Evolutionary conservation across 2,888 invertebrate genomes (phyloP).

Genomic region (Sclerodermus sp.): DNA sequence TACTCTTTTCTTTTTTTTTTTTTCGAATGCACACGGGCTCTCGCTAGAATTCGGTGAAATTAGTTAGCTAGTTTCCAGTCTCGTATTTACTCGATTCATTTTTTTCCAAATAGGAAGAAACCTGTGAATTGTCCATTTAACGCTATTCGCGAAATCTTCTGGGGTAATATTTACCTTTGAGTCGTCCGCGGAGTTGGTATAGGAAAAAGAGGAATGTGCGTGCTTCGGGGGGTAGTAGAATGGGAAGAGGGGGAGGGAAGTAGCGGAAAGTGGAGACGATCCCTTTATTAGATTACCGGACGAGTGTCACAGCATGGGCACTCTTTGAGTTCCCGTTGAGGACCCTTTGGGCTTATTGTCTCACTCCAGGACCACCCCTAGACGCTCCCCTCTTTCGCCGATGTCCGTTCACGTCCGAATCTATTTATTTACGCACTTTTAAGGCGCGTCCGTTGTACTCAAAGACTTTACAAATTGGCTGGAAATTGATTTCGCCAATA

Average conservation of each 20-base stretch:
- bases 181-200: slow-evolving; percentile 33
- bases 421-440: slow-evolving; percentile 54
- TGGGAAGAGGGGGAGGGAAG: slow-evolving; percentile 6
- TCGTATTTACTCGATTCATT: no score
- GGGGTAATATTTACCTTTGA: slow-evolving; percentile 46
- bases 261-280: slow-evolving; percentile 37
- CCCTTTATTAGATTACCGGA: slow-evolving; percentile 56
- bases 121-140: slow-evolving; percentile 24
- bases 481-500: slow-evolving; percentile 50
- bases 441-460: slow-evolving; percentile 33
- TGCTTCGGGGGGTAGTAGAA: slow-evolving; percentile 1
- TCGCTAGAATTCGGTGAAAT: no score
- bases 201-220: slow-evolving; percentile 5
- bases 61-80: no score
- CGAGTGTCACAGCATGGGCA: slow-evolving; percentile 43
- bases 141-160: slow-evolving; percentile 35
- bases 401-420: slow-evolving; percentile 34
- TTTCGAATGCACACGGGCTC: no score
- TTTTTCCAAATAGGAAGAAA: background rate
- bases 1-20: no score
- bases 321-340: slow-evolving; percentile 39
- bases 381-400: slow-evolving; percentile 8
- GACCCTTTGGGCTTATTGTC: slow-evolving; percentile 48
- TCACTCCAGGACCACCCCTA: slow-evolving; percentile 17
- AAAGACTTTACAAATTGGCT: slow-evolving; percentile 43